These are phyloP conservation scores for Meandrusa payeni DNA, from an alignment of 2,888 invertebrate species.

Conservation along the genomic window DNA sequence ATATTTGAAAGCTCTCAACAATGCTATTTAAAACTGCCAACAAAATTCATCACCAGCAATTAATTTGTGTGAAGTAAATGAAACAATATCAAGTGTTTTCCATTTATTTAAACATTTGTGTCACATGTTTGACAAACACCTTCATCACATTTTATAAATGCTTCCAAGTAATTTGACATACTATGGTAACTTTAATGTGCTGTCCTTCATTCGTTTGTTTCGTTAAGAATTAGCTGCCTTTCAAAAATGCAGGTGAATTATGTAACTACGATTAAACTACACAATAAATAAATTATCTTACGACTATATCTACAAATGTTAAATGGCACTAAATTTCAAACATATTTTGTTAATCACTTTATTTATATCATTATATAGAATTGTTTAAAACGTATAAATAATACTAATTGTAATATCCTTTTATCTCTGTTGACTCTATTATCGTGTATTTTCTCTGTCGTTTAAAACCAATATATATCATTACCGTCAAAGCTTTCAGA, in stretches of 20 bases:
- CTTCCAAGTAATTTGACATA: constrained; percentile 7
- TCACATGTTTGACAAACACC: constrained; percentile 1
- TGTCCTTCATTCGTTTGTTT: neutral
- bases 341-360: constrained; percentile 7
- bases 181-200: neutral
- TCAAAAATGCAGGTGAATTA: constrained; percentile 11
- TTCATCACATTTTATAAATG: constrained; percentile 16
- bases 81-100: neutral
- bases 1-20: too few relatives aligned
- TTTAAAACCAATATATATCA: too few relatives aligned
- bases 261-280: constrained; percentile 7
- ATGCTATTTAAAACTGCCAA: too few relatives aligned
- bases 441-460: too few relatives aligned
- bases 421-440: too few relatives aligned
- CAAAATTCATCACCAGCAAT: too few relatives aligned
- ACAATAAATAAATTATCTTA: constrained; percentile 12
- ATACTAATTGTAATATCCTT: too few relatives aligned
- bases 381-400: too few relatives aligned
- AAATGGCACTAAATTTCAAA: constrained; percentile 19
- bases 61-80: too few relatives aligned
- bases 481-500: too few relatives aligned
- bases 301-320: constrained; percentile 17
- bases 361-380: too few relatives aligned
- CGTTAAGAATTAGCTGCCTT: constrained; percentile 14
- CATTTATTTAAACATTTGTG: constrained; percentile 8